phyloP scores from a whole-genome alignment of 2,113 vertebrate genomes.

The Laterallus jamaicensis region DNA sequence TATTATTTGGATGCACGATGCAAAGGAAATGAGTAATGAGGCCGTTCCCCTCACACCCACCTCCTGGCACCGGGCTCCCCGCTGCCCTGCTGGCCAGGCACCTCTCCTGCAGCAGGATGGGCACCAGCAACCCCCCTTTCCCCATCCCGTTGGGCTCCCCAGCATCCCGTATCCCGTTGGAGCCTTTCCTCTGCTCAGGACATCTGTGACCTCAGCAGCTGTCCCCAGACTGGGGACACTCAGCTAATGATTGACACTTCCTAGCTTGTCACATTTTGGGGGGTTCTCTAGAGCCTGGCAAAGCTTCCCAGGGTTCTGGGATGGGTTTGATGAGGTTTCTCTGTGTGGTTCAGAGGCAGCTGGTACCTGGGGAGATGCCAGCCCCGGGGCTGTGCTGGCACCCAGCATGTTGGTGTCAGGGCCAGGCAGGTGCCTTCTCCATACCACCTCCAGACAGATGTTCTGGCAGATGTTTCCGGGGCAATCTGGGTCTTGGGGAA shows the following conservation, averaged over 20 bases:
- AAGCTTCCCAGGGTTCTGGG: neutral
- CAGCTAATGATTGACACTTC: fast-evolving
- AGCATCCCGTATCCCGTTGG: too few species aligned
- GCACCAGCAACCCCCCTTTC: neutral
- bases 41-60: neutral
- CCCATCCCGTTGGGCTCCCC: neutral
- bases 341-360: neutral
- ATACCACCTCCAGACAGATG: neutral
- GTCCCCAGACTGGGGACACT: neutral
- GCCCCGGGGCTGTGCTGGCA: neutral
- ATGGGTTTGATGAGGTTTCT: neutral
- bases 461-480: neutral
- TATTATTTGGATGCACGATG: neutral
- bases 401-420: fast-evolving
- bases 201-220: neutral
- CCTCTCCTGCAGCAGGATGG: neutral
- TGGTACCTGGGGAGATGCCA: neutral
- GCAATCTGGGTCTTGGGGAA: neutral
- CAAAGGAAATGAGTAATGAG: neutral
- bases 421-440: neutral
- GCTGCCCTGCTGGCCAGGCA: neutral
- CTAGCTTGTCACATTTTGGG: neutral
- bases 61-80: neutral
- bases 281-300: neutral
- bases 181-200: neutral